Base-by-base conservation (phyloP, 2,113 vertebrate genomes). In the Coturnix japonica region DNA sequence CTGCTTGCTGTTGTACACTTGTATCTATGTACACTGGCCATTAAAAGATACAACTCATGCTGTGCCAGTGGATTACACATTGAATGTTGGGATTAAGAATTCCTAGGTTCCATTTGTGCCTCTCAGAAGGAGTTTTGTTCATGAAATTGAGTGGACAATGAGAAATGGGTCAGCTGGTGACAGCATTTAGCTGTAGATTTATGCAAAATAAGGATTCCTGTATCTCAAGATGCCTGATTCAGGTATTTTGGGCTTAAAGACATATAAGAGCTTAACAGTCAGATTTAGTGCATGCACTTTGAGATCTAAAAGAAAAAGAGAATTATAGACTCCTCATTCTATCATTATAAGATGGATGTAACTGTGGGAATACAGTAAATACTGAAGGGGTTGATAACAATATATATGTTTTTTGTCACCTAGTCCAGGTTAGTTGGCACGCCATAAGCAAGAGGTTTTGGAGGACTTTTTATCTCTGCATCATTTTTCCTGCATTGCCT, bases 31-130 rank as follows among this genome's bases (percentile, higher is more conserved):
- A 82, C 61, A 23, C 30, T 64, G 61, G 51, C 79, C 79, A 92
- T 93, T 94, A 91, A 95, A 95, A 90, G 80, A 95, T 3, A 70
- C 26, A 78, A 65, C 67, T 59, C 92, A 95, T 13, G 64, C 92
- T 92, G 91, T 91, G 95, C 72, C 64, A 74, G 87, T 81, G 87
- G 92, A 93, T 96, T 96, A 96, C 51, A 89, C 51, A 67, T 71
- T 91, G 87, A 94, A 91, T 94, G 84, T 87, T 80, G 71, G 92
- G 91, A 95, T 93, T 93, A 96, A 96, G 75, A 96, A 85, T 95
- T 95, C 86, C 86, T 85, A 20, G 54, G 66, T 81, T 89, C 67
- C 81, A 73, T 93, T 91, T 94, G 91, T 93, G 95, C 57, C 67
- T 93, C 81, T 94, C 64, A 92, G 79, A 91, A 93, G 84, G 88